Conservation (phyloP, 2,113 vertebrate genomes). For the Podarcis cretensis region DNA sequence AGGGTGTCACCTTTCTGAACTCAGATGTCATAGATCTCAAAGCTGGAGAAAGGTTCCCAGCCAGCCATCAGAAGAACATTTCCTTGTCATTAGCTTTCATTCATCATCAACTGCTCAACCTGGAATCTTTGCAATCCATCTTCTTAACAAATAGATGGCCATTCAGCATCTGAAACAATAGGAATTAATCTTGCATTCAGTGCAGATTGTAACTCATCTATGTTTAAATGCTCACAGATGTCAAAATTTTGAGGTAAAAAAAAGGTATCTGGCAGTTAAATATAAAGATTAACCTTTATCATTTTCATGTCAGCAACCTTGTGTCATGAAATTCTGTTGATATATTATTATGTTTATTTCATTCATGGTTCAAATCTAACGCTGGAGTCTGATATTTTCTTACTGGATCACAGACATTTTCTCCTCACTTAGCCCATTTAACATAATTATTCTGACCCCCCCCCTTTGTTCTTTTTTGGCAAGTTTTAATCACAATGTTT, state of each 20-base stretch:
- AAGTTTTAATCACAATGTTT: neutral
- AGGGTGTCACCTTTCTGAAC: neutral
- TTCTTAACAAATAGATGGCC: neutral
- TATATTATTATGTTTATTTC: neutral
- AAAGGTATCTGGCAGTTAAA: neutral
- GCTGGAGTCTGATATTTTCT: neutral
- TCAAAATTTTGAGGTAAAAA: neutral
- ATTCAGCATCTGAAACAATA: neutral
- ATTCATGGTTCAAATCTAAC: neutral
- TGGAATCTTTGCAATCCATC: neutral
- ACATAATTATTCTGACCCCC: neutral
- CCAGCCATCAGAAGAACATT: neutral
- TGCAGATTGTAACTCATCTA: slow-evolving; percentile 55
- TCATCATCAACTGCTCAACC: neutral
- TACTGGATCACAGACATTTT: neutral
- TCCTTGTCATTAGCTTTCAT: neutral
- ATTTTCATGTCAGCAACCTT: neutral
- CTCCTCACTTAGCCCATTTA: neutral
- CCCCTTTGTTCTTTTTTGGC: neutral
- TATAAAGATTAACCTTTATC: neutral
- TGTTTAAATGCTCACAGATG: slow-evolving; percentile 58
- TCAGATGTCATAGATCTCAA: neutral
- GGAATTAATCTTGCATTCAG: slow-evolving; percentile 8
- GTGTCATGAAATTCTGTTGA: neutral
- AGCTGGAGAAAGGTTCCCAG: neutral